Base-by-base conservation (phyloP, 2,113 vertebrate genomes). In the Burhinus oedicnemus region DNA sequence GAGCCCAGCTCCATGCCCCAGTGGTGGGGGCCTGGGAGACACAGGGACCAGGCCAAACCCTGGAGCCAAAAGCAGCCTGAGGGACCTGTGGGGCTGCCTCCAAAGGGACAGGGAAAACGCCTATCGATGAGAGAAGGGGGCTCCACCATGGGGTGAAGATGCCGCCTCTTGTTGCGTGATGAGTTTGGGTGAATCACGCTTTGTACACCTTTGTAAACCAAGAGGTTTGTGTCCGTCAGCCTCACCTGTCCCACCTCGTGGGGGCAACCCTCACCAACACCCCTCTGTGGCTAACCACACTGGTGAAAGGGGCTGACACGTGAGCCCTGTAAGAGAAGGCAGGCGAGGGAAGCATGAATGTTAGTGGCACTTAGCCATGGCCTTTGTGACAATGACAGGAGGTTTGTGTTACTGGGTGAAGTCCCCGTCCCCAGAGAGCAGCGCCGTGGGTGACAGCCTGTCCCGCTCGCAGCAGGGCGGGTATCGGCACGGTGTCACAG, bases 311-410 rank as follows among this genome's bases (percentile, higher is more conserved):
- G 64, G 42, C 40, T 69, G 52, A 16, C 0, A 2, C 2, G 0
- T 12, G 25, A 27, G 32, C 34, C 52, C 36, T 5, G 72, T 32
- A 27, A 34, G 40, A 45, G 21, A 47, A 66, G 52, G 76, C n/a
- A 30, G 36, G 14, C 10, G 54, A 76, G 62, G 19, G 40, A 30
- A 72, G 20, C 3, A 1, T 0, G 19, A 17, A 30, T 0, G 0
- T 27, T 45, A 45, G 42, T 0, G 0, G 30, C 2, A 0, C 26
- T 70, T 4, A 66, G 15, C 75, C 29, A 3, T 3, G 34, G 79
- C 20, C 36, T 47, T 58, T 2, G 7, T 58, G 84, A 40, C 4
- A 7, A 0, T 4, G 44, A 27, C 0, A 0, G 19, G 12, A 62
- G 19, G 30, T 80, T 80, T 81, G 80, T 81, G 57, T 40, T 1